These are phyloP conservation scores for Phylloscopus collybita DNA, from an alignment of 2,797 vertebrate genomes.

Conservation along the genomic window DNA sequence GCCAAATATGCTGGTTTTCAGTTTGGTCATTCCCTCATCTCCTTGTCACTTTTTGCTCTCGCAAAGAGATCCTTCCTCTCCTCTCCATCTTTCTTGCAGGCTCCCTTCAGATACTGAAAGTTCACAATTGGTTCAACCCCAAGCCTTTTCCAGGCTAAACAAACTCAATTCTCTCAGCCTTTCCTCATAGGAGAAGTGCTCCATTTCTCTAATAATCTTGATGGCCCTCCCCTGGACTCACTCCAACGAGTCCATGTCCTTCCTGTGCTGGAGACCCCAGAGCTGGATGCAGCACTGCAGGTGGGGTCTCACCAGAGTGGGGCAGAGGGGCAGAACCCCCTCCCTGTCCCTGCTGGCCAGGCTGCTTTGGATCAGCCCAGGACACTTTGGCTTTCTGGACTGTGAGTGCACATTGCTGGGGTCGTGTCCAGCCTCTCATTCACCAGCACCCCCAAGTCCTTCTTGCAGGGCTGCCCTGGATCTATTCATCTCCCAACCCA, in stretches of 20 bases:
- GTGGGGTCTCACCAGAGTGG: neutral
- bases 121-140: neutral
- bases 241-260: neutral
- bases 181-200: neutral
- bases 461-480: accelerated
- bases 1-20: neutral
- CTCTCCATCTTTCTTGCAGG: neutral
- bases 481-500: neutral
- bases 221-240: neutral
- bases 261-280: neutral
- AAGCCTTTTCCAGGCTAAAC: neutral
- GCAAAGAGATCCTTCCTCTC: neutral
- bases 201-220: neutral
- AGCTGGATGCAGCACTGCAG: neutral
- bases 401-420: neutral
- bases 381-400: neutral
- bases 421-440: neutral
- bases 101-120: neutral
- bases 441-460: neutral
- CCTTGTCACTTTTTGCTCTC: neutral
- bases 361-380: neutral
- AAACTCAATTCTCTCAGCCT: neutral
- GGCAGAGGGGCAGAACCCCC: neutral
- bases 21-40: neutral
- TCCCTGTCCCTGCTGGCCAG: accelerated